Evolutionary conservation across 2,888 invertebrate species (phyloP), one percentile per base, ranked within the genome.

Genomic region (Elysia crispata): DNA sequence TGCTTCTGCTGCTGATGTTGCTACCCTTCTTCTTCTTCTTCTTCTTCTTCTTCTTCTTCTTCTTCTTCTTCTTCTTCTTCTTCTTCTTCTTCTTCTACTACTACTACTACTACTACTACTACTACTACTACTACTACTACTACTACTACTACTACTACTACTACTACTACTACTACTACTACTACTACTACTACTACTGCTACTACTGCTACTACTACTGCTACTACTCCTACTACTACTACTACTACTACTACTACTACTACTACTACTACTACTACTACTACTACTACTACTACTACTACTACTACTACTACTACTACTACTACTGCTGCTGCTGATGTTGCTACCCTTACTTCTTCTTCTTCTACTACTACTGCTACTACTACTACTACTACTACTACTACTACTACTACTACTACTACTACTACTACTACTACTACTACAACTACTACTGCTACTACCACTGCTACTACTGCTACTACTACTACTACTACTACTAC

Each of bases 321-420:
- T n/a, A n/a, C n/a, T n/a, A n/a, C n/a, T n/a, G n/a, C n/a, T n/a
- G n/a, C n/a, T n/a, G n/a, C n/a, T n/a, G n/a, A n/a, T n/a, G n/a
- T n/a, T n/a, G n/a, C n/a, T n/a, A n/a, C n/a, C n/a, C n/a, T n/a
- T n/a, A n/a, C n/a, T n/a, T n/a, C n/a, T n/a, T n/a, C n/a, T n/a
- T 54, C 54, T 54, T 54, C 20, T 54, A 54, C 54, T 54, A 54
- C 54, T 54, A 54, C 54, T 54, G 20, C 54, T 54, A 54, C 54
- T 54, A 54, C 54, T 54, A 54, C 54, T 54, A 54, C 54, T 54
- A 54, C 54, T 54, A 54, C 54, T 54, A 54, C 76, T 64, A 33
- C 49, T 64, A 76, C 76, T 76, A 76, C 76, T 76, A 76, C 76
- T 76, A 54, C 76, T 76, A 54, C 64, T 62, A 64, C 76, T 76